Evolutionary conservation across 2,888 invertebrate genomes (phyloP).

Genomic region (Drosophila siamana): DNA sequence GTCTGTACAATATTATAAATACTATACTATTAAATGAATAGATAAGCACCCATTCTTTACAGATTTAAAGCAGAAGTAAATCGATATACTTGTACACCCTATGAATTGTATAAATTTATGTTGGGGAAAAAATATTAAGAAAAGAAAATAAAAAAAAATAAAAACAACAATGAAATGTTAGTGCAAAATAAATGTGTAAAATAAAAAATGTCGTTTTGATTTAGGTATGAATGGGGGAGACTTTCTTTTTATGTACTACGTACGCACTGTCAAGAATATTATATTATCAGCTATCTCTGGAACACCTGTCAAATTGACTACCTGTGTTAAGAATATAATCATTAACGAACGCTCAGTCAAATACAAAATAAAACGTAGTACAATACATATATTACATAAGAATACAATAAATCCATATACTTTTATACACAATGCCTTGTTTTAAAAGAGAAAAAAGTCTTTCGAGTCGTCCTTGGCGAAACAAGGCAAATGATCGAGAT

Average conservation of each 20-base stretch:
- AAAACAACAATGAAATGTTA: slow-evolving; percentile 72
- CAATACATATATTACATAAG: slow-evolving; percentile 9
- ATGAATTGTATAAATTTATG: slow-evolving; percentile 59
- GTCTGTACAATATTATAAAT: slow-evolving; percentile 16
- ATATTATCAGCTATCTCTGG: slow-evolving; percentile 4
- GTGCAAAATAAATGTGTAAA: slow-evolving; percentile 81
- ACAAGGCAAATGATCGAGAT: slow-evolving; percentile 44
- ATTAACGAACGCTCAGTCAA: not conserved
- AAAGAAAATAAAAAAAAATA: slow-evolving; percentile 28
- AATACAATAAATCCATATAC: slow-evolving; percentile 1
- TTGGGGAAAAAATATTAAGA: slow-evolving; percentile 40
- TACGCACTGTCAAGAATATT: no score
- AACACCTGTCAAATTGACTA: not conserved
- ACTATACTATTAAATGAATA: slow-evolving; percentile 25
- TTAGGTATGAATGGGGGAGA: not conserved
- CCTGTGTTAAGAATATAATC: no score
- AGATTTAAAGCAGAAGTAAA: slow-evolving; percentile 32
- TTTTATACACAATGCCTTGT: slow-evolving; percentile 59
- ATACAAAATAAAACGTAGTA: not conserved
- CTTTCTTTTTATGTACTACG: no score
- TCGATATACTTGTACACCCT: slow-evolving; percentile 43
- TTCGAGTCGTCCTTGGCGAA: slow-evolving; percentile 38
- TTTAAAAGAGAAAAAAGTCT: slow-evolving; percentile 50
- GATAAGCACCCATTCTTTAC: slow-evolving; percentile 38
- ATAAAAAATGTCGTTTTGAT: slow-evolving; percentile 20